Evolutionary conservation across 2,888 invertebrate genomes (phyloP).

Genomic region (Chaitophorus viminalis): DNA sequence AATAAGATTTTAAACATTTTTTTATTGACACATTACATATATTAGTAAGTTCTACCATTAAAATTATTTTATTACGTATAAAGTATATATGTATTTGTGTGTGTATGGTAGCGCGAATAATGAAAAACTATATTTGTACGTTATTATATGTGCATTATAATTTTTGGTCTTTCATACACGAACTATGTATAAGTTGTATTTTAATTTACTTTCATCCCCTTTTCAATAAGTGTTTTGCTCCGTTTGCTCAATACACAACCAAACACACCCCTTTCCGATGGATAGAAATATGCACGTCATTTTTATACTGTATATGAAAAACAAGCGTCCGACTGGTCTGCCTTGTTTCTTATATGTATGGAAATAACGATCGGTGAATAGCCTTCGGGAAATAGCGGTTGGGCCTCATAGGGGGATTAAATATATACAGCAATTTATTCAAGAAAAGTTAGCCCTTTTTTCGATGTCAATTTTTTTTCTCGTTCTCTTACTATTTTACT

Average conservation of each 20-base stretch:
- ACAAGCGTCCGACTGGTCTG: background rate
- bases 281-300: slow-evolving; percentile 21
- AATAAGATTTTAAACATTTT: background rate
- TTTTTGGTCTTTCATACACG: slow-evolving; percentile 16
- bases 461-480: background rate
- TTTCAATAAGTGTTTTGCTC: slow-evolving; percentile 31
- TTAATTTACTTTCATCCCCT: slow-evolving; percentile 31
- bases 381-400: background rate
- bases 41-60: slow-evolving; percentile 3
- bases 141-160: slow-evolving; percentile 9
- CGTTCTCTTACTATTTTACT: background rate
- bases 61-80: background rate
- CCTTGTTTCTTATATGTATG: slow-evolving; percentile 1
- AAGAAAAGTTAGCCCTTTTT: slow-evolving; percentile 8
- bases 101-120: background rate
- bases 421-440: background rate
- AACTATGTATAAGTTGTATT: slow-evolving; percentile 16
- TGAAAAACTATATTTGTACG: slow-evolving; percentile 19
- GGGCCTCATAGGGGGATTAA: slow-evolving; percentile 5
- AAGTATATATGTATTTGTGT: background rate
- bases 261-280: slow-evolving; percentile 1
- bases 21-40: background rate
- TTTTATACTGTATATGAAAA: slow-evolving; percentile 7
- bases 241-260: slow-evolving; percentile 1
- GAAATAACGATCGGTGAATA: slow-evolving; percentile 13